phyloP scores from a whole-genome alignment of 2,888 invertebrate genomes.

The Ecliptopera silaceata region DNA sequence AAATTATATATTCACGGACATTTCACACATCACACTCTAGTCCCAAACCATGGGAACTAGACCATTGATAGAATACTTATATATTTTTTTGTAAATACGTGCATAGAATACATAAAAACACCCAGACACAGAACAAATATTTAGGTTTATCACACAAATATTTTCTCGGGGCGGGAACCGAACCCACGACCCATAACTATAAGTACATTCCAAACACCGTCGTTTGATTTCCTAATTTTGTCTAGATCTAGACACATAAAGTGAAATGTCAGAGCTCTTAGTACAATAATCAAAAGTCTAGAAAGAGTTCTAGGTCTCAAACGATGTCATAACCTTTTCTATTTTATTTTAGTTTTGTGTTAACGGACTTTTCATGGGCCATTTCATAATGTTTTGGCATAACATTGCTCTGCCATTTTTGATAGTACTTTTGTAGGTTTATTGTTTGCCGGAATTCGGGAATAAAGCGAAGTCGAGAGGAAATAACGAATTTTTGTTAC shows the following conservation, averaged over 20 bases:
- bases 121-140: too few species aligned
- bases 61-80: too few species aligned
- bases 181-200: too few species aligned
- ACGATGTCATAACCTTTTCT: slow-evolving; percentile 3
- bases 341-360: slow-evolving; percentile 13
- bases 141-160: too few species aligned
- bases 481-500: background rate
- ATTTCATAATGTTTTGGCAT: slow-evolving; percentile 5
- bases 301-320: slow-evolving; percentile 8
- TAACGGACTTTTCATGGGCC: slow-evolving; percentile 8
- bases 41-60: too few species aligned
- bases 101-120: too few species aligned
- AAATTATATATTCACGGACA: too few species aligned
- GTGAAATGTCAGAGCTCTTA: slow-evolving; percentile 2
- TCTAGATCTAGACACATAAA: background rate
- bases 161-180: too few species aligned
- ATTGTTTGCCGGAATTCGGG: background rate
- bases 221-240: too few species aligned
- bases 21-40: too few species aligned
- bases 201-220: too few species aligned
- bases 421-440: slow-evolving; percentile 4
- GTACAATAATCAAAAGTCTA: background rate
- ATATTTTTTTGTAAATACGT: too few species aligned
- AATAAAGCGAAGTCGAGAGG: background rate
- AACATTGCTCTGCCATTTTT: slow-evolving; percentile 11